phyloP scores from a whole-genome alignment of 1,140 invertebrate genomes.

The Pararge aegeria region DNA sequence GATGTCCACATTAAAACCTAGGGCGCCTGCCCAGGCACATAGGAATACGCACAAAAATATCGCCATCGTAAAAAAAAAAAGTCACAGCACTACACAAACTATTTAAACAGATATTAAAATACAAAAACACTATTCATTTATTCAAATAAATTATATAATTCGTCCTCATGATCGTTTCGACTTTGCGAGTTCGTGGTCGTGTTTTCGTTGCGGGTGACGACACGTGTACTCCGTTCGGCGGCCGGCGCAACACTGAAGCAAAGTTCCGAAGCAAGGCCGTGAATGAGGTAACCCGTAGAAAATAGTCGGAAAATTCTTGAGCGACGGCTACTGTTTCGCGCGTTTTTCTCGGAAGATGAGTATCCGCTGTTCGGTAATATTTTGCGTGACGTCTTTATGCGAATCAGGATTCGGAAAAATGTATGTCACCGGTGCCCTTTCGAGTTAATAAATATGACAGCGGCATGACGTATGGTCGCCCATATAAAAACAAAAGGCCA shows the following conservation, averaged over 20 bases:
- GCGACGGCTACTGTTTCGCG: conserved; percentile 39
- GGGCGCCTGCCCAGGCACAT: conserved; percentile 50
- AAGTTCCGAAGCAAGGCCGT: conserved; percentile 32
- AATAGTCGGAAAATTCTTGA: conserved; percentile 51
- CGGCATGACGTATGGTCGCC: neutral
- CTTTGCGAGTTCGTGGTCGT: conserved; percentile 58
- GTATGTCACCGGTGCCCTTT: neutral
- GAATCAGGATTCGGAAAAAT: neutral
- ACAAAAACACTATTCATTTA: conserved; percentile 36
- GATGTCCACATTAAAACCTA: conserved; percentile 73
- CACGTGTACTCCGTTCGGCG: conserved; percentile 33
- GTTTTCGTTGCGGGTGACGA: conserved; percentile 30
- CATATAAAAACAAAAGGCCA: too few species aligned
- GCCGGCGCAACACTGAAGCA: conserved; percentile 46
- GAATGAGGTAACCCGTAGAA: conserved; percentile 55
- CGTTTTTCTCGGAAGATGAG: conserved; percentile 52
- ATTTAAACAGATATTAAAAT: conserved; percentile 19
- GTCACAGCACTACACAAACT: conserved; percentile 52
- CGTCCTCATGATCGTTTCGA: conserved; percentile 71
- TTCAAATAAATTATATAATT: conserved; percentile 58
- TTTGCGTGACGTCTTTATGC: conserved; percentile 25
- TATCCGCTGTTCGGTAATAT: conserved; percentile 21
- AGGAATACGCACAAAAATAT: conserved; percentile 56
- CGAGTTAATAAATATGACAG: neutral
- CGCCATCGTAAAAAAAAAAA: conserved; percentile 56